Conservation (phyloP, 2,113 vertebrate genomes). For the Herpetotheres cachinnans region DNA sequence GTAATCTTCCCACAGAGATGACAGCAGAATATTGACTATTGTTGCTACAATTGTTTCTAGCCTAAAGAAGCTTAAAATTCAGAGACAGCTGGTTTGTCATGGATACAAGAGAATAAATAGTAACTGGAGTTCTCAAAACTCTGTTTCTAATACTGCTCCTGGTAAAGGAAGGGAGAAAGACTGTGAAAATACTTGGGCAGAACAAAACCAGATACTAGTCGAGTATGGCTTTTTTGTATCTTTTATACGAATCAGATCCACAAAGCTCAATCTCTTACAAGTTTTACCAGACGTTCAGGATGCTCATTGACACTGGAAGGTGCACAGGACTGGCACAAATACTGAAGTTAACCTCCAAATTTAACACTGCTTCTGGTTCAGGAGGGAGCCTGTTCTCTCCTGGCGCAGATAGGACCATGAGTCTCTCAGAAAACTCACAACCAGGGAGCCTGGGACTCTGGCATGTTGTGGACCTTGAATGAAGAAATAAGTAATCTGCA, state of each 20-base stretch:
- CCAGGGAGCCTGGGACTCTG: neutral
- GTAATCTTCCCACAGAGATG: neutral
- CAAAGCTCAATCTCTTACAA: neutral
- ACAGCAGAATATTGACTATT: neutral
- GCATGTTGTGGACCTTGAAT: neutral
- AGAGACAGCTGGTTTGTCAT: neutral
- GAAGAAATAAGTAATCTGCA: neutral
- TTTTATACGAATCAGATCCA: neutral
- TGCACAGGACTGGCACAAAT: neutral
- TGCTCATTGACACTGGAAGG: neutral
- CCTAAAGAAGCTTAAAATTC: neutral
- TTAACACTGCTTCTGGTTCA: neutral
- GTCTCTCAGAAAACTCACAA: neutral
- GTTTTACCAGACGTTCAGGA: neutral
- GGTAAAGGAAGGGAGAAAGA: neutral
- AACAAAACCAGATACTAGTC: neutral
- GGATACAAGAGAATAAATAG: neutral
- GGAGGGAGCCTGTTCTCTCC: neutral
- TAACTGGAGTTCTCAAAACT: neutral
- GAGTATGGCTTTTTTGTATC: neutral
- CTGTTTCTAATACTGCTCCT: neutral
- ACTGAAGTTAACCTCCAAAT: neutral
- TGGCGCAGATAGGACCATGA: neutral
- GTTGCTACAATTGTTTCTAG: neutral
- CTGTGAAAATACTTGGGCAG: neutral